Evolutionary conservation across 2,888 invertebrate species (phyloP).

Genomic region (Morpho achilles): DNA sequence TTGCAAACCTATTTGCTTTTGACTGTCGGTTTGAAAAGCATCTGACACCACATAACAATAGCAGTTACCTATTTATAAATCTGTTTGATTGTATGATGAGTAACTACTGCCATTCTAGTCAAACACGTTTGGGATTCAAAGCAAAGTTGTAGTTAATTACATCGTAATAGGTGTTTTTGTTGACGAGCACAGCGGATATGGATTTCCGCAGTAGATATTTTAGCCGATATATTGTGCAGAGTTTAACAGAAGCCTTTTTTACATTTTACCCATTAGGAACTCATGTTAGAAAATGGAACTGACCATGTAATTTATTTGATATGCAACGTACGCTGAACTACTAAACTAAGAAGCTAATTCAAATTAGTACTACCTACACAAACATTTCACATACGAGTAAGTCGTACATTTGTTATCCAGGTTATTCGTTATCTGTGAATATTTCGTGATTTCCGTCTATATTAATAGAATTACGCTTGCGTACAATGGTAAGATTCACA

Average conservation of each 20-base stretch:
- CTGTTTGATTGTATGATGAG: constrained; percentile 2
- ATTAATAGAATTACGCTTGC: too few relatives aligned
- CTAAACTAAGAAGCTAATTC: too few relatives aligned
- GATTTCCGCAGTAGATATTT: constrained; percentile 22
- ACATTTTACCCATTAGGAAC: too few relatives aligned
- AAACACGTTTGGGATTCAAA: constrained; percentile 11
- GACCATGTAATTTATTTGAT: too few relatives aligned
- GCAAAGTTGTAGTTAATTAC: constrained; percentile 13
- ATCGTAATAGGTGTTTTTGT: constrained; percentile 16
- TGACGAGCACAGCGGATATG: constrained; percentile 22
- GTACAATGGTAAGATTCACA: too few relatives aligned
- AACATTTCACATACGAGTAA: too few relatives aligned
- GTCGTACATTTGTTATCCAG: too few relatives aligned
- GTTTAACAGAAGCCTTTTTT: constrained; percentile 4
- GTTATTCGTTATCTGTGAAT: too few relatives aligned
- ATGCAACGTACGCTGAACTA: too few relatives aligned
- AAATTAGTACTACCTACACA: too few relatives aligned
- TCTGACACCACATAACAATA: background rate
- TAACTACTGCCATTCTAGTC: constrained; percentile 3
- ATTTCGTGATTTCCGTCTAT: too few relatives aligned
- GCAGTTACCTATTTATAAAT: background rate
- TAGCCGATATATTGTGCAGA: constrained; percentile 10
- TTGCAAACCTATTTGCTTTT: background rate
- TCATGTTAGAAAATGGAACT: too few relatives aligned
- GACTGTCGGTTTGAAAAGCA: background rate